These are phyloP conservation scores for Cotesia congregata DNA, from an alignment of 2,888 invertebrate species.

Conservation along the genomic window DNA sequence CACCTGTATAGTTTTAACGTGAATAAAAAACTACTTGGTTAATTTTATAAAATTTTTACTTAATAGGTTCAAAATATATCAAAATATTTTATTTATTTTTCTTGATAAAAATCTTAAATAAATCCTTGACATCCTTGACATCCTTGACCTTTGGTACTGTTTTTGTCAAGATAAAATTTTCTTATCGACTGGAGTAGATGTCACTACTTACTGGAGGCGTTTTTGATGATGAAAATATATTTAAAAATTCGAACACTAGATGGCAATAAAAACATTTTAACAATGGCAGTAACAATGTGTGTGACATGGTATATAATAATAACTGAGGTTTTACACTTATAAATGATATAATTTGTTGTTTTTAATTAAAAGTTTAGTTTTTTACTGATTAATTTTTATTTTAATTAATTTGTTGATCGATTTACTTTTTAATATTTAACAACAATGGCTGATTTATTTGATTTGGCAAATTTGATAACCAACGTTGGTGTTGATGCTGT, in stretches of 20 bases:
- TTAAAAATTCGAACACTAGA: neutral
- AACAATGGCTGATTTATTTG: slow-evolving; percentile 65
- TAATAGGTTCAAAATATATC: too few species aligned
- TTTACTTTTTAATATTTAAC: neutral
- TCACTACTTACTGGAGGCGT: neutral
- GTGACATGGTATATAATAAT: neutral
- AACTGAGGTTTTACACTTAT: neutral
- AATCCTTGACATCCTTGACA: too few species aligned
- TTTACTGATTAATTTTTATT: neutral
- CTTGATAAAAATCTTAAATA: too few species aligned
- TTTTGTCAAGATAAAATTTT: neutral
- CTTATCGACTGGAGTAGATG: neutral
- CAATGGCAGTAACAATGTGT: neutral
- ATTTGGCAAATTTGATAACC: slow-evolving; percentile 67
- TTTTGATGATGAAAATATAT: neutral
- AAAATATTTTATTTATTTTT: too few species aligned
- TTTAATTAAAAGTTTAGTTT: neutral
- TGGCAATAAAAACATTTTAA: neutral
- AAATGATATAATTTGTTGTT: neutral
- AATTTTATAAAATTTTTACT: too few species aligned
- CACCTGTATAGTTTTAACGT: too few species aligned
- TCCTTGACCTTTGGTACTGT: too few species aligned
- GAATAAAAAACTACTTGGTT: too few species aligned
- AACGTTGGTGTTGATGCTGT: slow-evolving; percentile 66
- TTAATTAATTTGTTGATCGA: neutral